These are phyloP conservation scores for Caenorhabditis remanei DNA, from an alignment of 1,140 invertebrate genomes.

Conservation along the genomic window DNA sequence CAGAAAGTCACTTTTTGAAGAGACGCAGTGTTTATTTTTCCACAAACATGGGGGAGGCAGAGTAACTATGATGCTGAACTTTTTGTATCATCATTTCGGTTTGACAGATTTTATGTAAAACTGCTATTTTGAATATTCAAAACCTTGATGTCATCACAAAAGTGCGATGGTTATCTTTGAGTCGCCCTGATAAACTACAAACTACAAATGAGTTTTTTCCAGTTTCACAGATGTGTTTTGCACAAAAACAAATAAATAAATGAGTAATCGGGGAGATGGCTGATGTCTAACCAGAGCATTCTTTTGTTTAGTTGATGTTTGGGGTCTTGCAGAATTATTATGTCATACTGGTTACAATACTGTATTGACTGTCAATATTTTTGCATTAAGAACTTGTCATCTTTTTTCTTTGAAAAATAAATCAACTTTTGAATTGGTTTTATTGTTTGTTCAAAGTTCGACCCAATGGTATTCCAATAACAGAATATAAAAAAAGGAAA, in stretches of 20 bases:
- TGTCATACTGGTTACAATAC: conserved; percentile 1
- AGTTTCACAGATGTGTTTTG: not conserved
- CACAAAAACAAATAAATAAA: conserved; percentile 14
- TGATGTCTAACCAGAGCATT: not conserved
- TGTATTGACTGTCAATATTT: not conserved
- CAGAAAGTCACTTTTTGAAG: conserved; percentile 9
- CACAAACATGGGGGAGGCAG: not conserved
- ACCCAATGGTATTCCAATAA: not conserved
- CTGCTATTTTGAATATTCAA: conserved; percentile 1
- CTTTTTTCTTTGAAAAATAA: not conserved
- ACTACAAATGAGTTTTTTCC: no score
- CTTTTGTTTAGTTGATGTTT: conserved; percentile 42
- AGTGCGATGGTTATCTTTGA: not conserved
- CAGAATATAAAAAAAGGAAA: not conserved
- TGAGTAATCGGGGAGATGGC: conserved; percentile 7
- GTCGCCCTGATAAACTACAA: not conserved
- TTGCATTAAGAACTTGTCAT: conserved; percentile 23
- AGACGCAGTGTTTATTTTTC: conserved; percentile 27
- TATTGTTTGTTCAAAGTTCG: conserved; percentile 9
- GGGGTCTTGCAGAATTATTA: conserved; percentile 20
- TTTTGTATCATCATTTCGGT: conserved; percentile 26
- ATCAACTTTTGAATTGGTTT: not conserved
- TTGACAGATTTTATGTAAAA: conserved; percentile 15
- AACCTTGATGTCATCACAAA: not conserved
- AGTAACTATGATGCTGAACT: conserved; percentile 8